Evolutionary conservation across 2,888 invertebrate genomes (phyloP), one percentile per base, ranked within the genome.

Genomic region (Drosophila borborema): DNA sequence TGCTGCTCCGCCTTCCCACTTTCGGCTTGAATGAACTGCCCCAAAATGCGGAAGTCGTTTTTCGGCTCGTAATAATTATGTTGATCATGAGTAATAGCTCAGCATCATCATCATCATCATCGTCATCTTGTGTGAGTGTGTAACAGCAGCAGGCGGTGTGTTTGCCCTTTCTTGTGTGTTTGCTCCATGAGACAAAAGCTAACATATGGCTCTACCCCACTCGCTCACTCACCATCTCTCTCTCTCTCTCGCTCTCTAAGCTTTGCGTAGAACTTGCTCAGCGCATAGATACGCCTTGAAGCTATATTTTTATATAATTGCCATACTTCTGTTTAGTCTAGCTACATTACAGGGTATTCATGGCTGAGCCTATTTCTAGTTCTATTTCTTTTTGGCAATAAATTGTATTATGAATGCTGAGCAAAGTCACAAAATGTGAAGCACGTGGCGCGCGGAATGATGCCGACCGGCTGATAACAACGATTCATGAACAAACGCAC

Each of bases 71-170:
- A 43, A 68, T 72, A 76, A 72, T 68, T 59, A 72, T 64, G 64
- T 64, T 77, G 72, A 77, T 77, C 68, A 77, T 77, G 78, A 77
- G 68, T 77, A 77, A 77, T 49, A 53, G 28, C 59, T 77, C 34
- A 12, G 1, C 48, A n/a, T 8, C 49, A 31, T n/a, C 31, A n/a
- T 48, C 48, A 2, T n/a, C 48, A 31, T n/a, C 43, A 28, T 28
- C 28, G 28, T 28, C 6, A 28, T 28, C 28, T 28, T 28, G 28
- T 28, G 28, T 28, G 28, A 28, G 59, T 67, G 63, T 67, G 66
- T 61, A 61, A 51, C 28, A 28, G 28, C 28, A 38, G 40, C 48
- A 34, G n/a, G n/a, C 31, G 12, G 34, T 18, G n/a, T n/a, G n/a
- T n/a, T n/a, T n/a, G n/a, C 18, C 18, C 49, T 51, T n/a, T 12